Conservation (phyloP, 2,113 vertebrate genomes). For the Furnarius figulus region DNA sequence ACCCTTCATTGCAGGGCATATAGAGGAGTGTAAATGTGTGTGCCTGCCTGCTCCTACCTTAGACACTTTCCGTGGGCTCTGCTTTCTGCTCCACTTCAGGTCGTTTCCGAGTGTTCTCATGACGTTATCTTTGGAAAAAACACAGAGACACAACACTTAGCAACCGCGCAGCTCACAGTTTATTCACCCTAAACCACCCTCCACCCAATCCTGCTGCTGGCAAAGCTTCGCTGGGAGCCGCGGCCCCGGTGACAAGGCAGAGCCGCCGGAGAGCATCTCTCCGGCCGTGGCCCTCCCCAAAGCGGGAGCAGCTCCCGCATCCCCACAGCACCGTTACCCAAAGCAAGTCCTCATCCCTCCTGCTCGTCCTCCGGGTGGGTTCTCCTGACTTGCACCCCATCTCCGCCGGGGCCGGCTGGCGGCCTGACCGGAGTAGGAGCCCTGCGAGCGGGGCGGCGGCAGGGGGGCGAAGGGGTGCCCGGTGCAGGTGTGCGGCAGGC, state of each 20-base stretch:
- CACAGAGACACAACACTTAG: neutral
- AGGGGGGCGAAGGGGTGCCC: too few relatives aligned
- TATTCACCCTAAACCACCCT: neutral
- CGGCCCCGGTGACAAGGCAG: too few relatives aligned
- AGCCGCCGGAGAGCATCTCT: fast-evolving
- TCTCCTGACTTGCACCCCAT: conserved; percentile 25
- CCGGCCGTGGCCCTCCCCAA: fast-evolving
- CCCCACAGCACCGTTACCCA: conserved; percentile 12
- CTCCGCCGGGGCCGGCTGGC: neutral
- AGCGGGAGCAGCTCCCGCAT: neutral
- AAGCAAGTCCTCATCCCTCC: neutral
- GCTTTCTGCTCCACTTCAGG: conserved; percentile 1
- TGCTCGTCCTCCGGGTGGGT: neutral
- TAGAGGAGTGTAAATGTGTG: fast-evolving
- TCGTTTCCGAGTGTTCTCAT: conserved; percentile 21
- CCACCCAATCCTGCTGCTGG: too few relatives aligned
- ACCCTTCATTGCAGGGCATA: fast-evolving
- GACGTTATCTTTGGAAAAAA: conserved; percentile 35
- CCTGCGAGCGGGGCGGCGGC: too few relatives aligned
- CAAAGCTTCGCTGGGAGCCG: neutral
- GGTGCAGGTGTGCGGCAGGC: neutral
- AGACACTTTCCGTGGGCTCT: neutral
- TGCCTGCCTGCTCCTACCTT: conserved; percentile 17
- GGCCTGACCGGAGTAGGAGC: too few relatives aligned
- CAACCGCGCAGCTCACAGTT: neutral